A percentile compares a stretch with the other conserved stretches of the same genome.
Conservation (phyloP, 2,888 invertebrate genomes). For the Meiosimyza platycephala region DNA sequence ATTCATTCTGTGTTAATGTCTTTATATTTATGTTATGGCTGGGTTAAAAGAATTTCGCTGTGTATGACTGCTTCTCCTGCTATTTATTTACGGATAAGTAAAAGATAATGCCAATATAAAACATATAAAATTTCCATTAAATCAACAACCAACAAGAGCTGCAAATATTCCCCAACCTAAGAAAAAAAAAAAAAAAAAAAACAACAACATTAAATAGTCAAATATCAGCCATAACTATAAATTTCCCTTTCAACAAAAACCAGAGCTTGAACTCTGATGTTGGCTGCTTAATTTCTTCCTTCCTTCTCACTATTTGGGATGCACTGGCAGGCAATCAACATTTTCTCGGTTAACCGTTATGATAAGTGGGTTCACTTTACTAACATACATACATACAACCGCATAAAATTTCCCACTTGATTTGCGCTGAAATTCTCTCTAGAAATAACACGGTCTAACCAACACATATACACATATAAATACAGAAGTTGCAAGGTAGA, state of each 20-base stretch:
- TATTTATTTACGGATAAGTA: no score
- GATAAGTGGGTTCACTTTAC: conserved; percentile 27
- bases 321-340: conserved; percentile 23
- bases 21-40: conserved; percentile 5
- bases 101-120: not conserved
- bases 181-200: not conserved
- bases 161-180: not conserved
- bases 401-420: conserved; percentile 34
- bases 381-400: not conserved
- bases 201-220: conserved; percentile 1
- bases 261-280: not conserved
- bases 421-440: conserved; percentile 25
- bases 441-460: not conserved
- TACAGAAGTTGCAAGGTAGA: conserved; percentile 8
- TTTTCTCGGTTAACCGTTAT: conserved; percentile 34
- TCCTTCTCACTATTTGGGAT: not conserved
- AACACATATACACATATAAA: not conserved
- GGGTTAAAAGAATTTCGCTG: not conserved
- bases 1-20: conserved; percentile 16
- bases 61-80: no score
- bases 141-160: not conserved
- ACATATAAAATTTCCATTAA: not conserved
- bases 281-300: not conserved
- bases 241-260: conserved; percentile 19
- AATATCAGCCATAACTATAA: conserved; percentile 25